Base-by-base conservation (phyloP, 2,797 vertebrate genomes). In the Pempheris klunzingeri region DNA sequence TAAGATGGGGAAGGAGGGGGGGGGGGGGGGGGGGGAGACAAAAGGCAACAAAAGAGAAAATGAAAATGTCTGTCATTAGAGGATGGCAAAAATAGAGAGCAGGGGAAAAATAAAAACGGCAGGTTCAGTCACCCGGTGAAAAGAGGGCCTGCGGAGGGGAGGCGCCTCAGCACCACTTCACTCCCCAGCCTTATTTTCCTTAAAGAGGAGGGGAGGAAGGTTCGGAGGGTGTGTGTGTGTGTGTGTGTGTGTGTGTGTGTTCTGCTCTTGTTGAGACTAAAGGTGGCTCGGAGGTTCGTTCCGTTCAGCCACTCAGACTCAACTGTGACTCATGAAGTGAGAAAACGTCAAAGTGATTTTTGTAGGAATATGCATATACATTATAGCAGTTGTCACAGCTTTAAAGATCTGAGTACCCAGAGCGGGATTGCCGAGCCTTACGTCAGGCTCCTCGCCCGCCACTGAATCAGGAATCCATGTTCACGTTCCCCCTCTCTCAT, bases 1-100 rank as follows among this genome's bases (percentile, higher is more conserved):
- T 58, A 43, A 74, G 71, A 70, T 2, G 41, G 39, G 2, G 53
- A n/a, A n/a, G n/a, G n/a, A n/a, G n/a, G n/a, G n/a, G n/a, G 20
- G 41, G 1, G 20, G 26, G 70, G 11, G 54, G 15, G 9, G 28
- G 44, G 7, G 15, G 26, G 53, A 32, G 44, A 55, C 50, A 46
- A 72, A 57, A 61, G 67, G 61, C 38, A 26, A 63, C 67, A 26
- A 53, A 30, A 53, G 58, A 24, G 62, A 62, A 54, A 77, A 81
- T 57, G 70, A 55, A 79, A 85, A 88, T 78, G 74, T 77, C 75
- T 83, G 72, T 86, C 81, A 92, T 91, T 84, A 85, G 54, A 78
- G 20, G 50, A 78, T 28, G 67, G 80, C 36, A 59, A 68, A n/a
- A 82, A 80, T 44, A 66, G 81, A 74, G 72, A 66, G 58, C 20